Conservation (phyloP, 2,113 vertebrate species). For the Tychaedon coryphoeus region DNA sequence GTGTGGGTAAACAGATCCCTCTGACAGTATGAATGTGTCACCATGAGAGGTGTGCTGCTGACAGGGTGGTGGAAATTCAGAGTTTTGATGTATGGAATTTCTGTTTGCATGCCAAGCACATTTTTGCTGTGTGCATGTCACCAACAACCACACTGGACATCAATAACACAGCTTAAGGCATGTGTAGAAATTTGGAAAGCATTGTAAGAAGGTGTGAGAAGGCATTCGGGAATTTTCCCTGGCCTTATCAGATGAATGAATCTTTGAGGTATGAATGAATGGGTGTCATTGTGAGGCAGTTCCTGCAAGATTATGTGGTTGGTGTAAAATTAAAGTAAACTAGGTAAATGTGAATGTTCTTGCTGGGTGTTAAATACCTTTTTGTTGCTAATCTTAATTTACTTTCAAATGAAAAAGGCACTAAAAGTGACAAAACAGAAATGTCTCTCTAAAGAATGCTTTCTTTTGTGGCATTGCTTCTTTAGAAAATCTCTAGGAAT, state of each 20-base stretch:
- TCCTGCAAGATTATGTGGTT: background rate
- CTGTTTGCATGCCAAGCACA: fast-evolving
- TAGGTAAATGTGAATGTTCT: background rate
- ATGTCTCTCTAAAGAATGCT: background rate
- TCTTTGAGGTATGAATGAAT: background rate
- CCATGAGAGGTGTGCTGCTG: background rate
- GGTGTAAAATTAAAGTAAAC: background rate
- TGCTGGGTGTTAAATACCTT: background rate
- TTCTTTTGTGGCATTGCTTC: background rate
- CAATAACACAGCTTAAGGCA: background rate
- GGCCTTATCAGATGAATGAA: background rate
- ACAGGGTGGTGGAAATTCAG: background rate
- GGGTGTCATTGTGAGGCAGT: background rate
- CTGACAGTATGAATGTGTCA: fast-evolving
- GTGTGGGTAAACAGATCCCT: background rate
- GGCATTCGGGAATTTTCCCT: background rate
- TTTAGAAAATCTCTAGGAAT: background rate
- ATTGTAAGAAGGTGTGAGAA: background rate
- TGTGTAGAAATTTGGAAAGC: background rate
- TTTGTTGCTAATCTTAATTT: background rate
- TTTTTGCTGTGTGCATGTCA: background rate
- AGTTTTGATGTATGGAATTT: background rate
- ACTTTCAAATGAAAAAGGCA: background rate
- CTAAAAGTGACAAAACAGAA: background rate
- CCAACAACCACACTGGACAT: background rate